A percentile compares a stretch with the other conserved stretches of the same genome.
phyloP scores from a whole-genome alignment of 2,888 invertebrate species.

The Tiphia femorata region DNA sequence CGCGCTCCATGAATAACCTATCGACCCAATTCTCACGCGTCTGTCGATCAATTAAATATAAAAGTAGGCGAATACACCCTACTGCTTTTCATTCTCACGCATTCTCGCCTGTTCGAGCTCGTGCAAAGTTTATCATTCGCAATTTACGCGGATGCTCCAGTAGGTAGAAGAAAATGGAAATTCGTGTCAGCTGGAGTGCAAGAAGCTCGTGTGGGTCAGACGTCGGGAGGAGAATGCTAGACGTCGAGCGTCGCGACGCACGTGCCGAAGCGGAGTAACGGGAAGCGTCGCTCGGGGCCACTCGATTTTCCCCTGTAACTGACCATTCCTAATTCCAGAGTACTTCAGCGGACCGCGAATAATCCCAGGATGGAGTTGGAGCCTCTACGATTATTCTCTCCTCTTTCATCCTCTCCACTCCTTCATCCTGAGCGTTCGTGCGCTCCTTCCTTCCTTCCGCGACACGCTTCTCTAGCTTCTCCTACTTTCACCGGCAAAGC shows the following conservation, averaged over 20 bases:
- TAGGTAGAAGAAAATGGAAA: too few species aligned
- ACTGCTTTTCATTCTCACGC: too few species aligned
- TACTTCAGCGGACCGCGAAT: constrained; percentile 19
- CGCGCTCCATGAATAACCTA: too few species aligned
- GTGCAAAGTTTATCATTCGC: too few species aligned
- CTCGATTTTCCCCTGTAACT: constrained; percentile 45
- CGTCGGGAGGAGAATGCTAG: too few species aligned
- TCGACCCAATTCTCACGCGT: too few species aligned
- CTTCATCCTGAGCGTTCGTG: neutral
- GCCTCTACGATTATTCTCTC: constrained; percentile 9
- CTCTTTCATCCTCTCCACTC: neutral
- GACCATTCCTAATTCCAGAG: constrained; percentile 51
- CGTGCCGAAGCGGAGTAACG: constrained; percentile 26
- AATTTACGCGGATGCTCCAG: too few species aligned
- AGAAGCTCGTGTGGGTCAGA: too few species aligned
- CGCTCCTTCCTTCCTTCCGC: neutral
- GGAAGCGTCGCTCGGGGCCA: constrained; percentile 3
- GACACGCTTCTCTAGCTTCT: neutral
- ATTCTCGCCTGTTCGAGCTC: too few species aligned
- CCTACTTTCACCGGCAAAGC: neutral
- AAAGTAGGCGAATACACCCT: too few species aligned
- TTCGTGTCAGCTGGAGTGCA: too few species aligned
- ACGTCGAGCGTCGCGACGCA: constrained; percentile 42
- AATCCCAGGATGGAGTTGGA: constrained; percentile 12
- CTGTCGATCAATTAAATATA: too few species aligned